Percentiles rank a stretch among this genome's conserved stretches.
Conservation (phyloP, 2,888 invertebrate genomes). For the Drosophila leonis region DNA sequence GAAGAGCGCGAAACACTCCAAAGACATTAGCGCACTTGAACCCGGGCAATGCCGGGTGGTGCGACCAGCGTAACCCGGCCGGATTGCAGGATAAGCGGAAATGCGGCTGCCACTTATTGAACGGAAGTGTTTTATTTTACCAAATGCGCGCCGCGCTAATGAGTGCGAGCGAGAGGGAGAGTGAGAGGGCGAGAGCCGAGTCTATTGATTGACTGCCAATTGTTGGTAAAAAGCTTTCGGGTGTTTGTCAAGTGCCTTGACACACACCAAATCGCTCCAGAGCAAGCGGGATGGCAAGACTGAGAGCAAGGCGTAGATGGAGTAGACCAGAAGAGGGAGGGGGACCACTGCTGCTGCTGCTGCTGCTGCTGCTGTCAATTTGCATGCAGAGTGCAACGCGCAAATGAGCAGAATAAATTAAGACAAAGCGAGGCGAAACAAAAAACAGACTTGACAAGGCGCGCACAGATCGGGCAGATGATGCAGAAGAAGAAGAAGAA, state of each 20-base stretch:
- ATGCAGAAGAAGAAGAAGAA: conserved; percentile 22
- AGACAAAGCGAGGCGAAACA: conserved; percentile 40
- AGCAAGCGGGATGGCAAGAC: conserved; percentile 29
- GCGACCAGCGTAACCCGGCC: conserved; percentile 12
- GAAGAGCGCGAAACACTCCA: conserved; percentile 82
- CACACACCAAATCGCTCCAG: conserved; percentile 17
- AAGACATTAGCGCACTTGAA: conserved; percentile 83
- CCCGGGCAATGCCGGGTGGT: conserved; percentile 12
- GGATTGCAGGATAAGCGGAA: conserved; percentile 65
- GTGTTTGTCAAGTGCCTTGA: conserved; percentile 74
- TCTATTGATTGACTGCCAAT: conserved; percentile 63
- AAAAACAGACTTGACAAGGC: neutral
- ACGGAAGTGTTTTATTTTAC: conserved; percentile 74
- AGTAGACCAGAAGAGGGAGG: no score
- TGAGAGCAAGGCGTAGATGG: neutral
- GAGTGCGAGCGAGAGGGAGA: conserved; percentile 42
- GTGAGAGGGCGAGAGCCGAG: conserved; percentile 1
- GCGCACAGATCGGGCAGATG: conserved; percentile 25
- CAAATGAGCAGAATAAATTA: conserved; percentile 75
- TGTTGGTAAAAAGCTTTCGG: conserved; percentile 69
- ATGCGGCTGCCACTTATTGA: conserved; percentile 70
- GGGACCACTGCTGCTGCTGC: conserved; percentile 14
- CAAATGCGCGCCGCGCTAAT: conserved; percentile 63
- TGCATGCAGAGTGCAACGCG: conserved; percentile 56
- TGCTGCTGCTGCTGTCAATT: conserved; percentile 40